These are phyloP conservation scores for Petromus typicus DNA, from an alignment of 2,113 vertebrate species.

Conservation along the genomic window DNA sequence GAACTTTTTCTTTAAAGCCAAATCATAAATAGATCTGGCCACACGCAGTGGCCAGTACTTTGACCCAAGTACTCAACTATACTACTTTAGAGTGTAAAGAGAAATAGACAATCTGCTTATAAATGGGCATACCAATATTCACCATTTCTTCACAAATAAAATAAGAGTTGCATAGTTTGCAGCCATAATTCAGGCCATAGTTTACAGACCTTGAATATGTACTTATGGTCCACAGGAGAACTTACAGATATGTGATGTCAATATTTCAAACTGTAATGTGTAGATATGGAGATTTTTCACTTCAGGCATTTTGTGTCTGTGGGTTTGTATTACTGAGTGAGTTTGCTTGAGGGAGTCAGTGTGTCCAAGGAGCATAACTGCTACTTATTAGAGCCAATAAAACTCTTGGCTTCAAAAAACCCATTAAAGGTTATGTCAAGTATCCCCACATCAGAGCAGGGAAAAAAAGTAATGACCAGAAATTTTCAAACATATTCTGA, in stretches of 20 bases:
- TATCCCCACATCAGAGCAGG: neutral
- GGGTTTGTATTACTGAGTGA: neutral
- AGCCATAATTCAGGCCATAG: neutral
- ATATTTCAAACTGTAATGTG: neutral
- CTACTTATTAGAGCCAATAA: neutral
- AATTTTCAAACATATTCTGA: neutral
- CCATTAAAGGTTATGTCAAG: neutral
- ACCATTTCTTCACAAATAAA: constrained; percentile 23
- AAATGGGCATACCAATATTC: neutral
- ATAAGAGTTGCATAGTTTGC: neutral
- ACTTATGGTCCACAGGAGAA: neutral
- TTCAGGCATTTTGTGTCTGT: neutral
- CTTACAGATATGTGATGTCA: neutral
- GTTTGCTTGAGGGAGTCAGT: neutral
- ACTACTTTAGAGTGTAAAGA: neutral
- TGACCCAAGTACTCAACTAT: neutral
- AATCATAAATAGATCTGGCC: neutral
- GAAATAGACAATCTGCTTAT: neutral
- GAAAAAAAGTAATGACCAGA: neutral
- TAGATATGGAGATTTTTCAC: neutral
- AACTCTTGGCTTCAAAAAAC: neutral
- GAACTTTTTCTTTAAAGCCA: neutral
- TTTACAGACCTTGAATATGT: neutral
- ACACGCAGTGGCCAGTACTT: neutral
- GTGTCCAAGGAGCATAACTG: neutral